Conservation (phyloP, 2,888 invertebrate species). For the Catocala fraxini region DNA sequence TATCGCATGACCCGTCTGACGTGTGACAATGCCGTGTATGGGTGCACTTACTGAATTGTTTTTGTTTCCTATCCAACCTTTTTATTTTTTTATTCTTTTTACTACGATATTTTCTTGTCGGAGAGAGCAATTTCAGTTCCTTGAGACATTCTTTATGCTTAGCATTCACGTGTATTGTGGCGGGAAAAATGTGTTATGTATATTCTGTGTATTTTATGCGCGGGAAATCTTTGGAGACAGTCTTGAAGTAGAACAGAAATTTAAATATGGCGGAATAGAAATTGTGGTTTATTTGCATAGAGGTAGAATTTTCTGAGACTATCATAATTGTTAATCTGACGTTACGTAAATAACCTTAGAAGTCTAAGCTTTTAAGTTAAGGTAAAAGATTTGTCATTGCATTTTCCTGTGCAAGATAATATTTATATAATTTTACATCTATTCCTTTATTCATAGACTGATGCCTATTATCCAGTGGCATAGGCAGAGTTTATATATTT, state of each 20-base stretch:
- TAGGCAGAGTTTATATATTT: no score
- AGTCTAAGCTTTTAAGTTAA: no score
- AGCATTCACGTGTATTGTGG: slow-evolving; percentile 50
- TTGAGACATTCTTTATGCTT: slow-evolving; percentile 62
- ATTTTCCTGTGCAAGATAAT: no score
- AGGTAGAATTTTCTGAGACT: background rate
- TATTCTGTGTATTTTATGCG: slow-evolving; percentile 45
- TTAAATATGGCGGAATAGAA: slow-evolving; percentile 38
- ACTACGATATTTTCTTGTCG: slow-evolving; percentile 52
- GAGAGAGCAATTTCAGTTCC: slow-evolving; percentile 61
- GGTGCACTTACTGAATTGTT: slow-evolving; percentile 84
- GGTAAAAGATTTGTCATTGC: no score
- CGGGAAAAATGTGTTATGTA: slow-evolving; percentile 47
- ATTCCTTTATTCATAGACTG: no score
- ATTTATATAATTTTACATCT: no score
- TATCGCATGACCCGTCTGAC: slow-evolving; percentile 62
- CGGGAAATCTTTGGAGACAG: slow-evolving; percentile 43
- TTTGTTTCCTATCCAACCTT: slow-evolving; percentile 65
- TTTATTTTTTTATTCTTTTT: slow-evolving; percentile 51
- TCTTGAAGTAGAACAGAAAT: slow-evolving; percentile 22
- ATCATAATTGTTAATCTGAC: no score
- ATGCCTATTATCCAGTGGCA: no score
- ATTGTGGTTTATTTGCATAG: slow-evolving; percentile 6
- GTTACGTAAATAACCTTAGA: no score
- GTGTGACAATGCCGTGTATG: slow-evolving; percentile 69